Evolutionary conservation across 2,797 vertebrate genomes (phyloP).

Genomic region (Hydrolagus colliei): DNA sequence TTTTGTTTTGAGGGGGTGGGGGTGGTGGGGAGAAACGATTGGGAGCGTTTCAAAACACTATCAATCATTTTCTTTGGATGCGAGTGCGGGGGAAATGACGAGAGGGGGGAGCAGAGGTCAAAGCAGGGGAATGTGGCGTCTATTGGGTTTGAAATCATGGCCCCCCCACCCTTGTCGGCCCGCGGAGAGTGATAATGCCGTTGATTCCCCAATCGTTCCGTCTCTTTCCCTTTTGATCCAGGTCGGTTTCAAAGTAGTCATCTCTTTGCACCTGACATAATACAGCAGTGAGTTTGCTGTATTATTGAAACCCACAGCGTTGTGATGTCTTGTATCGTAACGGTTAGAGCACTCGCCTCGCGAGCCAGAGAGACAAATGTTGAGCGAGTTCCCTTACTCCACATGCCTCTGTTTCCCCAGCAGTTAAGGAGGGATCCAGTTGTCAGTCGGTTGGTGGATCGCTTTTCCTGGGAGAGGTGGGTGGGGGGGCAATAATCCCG

Average conservation of each 20-base stretch:
- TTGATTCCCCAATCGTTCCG: not conserved
- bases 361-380: too few species aligned
- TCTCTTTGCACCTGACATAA: not conserved
- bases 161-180: not conserved
- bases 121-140: constrained; percentile 13
- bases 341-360: too few species aligned
- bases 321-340: too few species aligned
- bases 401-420: too few species aligned
- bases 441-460: too few species aligned
- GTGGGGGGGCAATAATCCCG: too few species aligned
- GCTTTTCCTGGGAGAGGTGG: too few species aligned
- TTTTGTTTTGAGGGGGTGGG: not conserved
- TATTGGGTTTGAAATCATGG: not conserved
- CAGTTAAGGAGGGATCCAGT: too few species aligned
- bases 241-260: not conserved
- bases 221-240: not conserved
- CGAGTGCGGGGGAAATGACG: not conserved
- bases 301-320: too few species aligned
- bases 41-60: not conserved
- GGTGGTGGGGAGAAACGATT: too few species aligned
- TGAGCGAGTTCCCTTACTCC: too few species aligned
- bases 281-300: not conserved
- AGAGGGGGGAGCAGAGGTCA: constrained; percentile 18
- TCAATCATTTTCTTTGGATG: not conserved
- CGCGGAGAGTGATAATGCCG: not conserved